phyloP scores from a whole-genome alignment of 1,140 invertebrate genomes.

The Lordiphosa collinella region DNA sequence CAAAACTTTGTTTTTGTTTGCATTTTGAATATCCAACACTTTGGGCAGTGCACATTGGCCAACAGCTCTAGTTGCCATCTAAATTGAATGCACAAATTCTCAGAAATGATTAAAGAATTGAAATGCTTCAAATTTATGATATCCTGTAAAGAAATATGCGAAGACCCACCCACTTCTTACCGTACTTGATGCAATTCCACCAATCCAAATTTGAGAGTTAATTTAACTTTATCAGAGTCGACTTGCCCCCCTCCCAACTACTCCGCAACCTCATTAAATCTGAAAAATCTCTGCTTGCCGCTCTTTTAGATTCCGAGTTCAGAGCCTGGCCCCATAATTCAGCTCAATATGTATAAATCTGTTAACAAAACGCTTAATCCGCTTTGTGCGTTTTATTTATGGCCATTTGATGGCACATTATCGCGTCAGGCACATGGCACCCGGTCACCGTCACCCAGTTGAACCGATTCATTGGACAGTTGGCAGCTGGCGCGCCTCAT shows the following conservation, averaged over 20 bases:
- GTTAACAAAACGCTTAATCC: conserved; percentile 77
- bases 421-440: conserved; percentile 72
- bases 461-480: conserved; percentile 43
- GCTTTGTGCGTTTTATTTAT: conserved; percentile 73
- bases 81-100: too few species aligned
- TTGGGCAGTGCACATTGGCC: too few species aligned
- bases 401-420: conserved; percentile 74
- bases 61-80: too few species aligned
- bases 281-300: not conserved
- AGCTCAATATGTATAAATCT: conserved; percentile 68
- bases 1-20: conserved; percentile 34
- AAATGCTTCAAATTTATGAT: too few species aligned
- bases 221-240: too few species aligned
- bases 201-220: too few species aligned
- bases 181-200: too few species aligned
- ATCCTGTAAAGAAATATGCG: too few species aligned
- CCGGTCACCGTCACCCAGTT: conserved; percentile 9
- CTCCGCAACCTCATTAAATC: conserved; percentile 24
- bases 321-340: conserved; percentile 49
- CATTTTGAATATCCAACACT: too few species aligned
- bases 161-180: too few species aligned
- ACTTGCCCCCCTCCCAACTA: too few species aligned
- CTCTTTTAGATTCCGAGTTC: conserved; percentile 5
- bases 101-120: too few species aligned
- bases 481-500: conserved; percentile 72